A percentile compares a stretch with the other conserved stretches of the same genome.
Conservation (phyloP, 2,113 vertebrate species). For the Mungos mungo region DNA sequence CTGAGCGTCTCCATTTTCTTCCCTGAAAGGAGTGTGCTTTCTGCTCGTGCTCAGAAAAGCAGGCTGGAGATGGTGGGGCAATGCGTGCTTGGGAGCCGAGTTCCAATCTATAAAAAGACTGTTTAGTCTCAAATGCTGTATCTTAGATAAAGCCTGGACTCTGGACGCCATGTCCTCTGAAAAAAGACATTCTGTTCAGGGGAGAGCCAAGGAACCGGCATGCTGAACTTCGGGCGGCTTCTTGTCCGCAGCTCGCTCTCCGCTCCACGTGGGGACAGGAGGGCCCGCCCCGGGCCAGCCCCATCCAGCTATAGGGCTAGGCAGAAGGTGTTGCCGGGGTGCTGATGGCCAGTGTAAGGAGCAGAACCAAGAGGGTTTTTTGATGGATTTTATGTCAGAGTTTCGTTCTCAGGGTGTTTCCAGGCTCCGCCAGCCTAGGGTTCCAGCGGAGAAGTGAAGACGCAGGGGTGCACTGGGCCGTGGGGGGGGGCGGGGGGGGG, state of each 20-base stretch:
- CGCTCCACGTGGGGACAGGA: not conserved
- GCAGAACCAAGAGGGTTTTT: not conserved
- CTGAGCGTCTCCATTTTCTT: not conserved
- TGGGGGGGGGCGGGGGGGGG: not conserved
- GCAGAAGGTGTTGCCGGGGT: fast-evolving
- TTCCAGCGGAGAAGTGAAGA: fast-evolving
- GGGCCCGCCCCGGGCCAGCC: not conserved
- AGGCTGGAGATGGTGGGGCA: not conserved
- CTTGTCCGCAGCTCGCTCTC: not conserved
- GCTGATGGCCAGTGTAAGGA: not conserved
- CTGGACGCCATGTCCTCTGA: not conserved
- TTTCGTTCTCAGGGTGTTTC: not conserved
- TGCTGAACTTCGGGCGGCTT: not conserved
- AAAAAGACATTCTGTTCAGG: not conserved
- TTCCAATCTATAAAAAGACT: constrained; percentile 63
- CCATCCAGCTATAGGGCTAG: not conserved
- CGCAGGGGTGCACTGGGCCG: fast-evolving
- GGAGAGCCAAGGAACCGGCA: not conserved
- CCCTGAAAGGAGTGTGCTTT: not conserved
- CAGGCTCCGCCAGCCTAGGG: fast-evolving
- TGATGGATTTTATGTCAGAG: not conserved
- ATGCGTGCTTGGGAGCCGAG: not conserved
- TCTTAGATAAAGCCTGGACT: constrained; percentile 33
- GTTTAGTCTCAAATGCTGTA: constrained; percentile 62
- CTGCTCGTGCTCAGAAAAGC: not conserved